Evolutionary conservation across 2,888 invertebrate species (phyloP), one percentile per base, ranked within the genome.

Genomic region (Palloptera scutellata): DNA sequence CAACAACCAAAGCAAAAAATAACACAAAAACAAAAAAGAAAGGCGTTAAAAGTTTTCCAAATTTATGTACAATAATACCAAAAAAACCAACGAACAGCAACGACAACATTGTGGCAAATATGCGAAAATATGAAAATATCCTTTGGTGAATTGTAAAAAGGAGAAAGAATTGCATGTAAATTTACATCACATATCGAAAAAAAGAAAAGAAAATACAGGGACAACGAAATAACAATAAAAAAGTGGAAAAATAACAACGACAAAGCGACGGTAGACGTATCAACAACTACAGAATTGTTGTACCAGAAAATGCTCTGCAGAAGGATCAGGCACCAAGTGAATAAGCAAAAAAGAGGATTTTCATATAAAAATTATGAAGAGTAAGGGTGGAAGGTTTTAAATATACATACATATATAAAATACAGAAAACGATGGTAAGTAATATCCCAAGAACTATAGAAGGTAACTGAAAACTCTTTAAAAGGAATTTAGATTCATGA

Each of bases 361-460:
- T 57, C 42, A 17, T 43, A 42, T 59, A 41, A 42, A 42, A 59
- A 17, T 59, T 59, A 43, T 59, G 59, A 59, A 45, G 15, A 43
- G 17, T 12, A 20, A 43, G 19, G 0, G 17, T 17, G 19, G 17
- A 42, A 20, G 42, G 40, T 15, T 48, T 48, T 4, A 30, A 30
- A 30, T n/a, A n/a, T n/a, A 6, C 30, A 30, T 6, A 30, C 30
- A 30, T 4, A 30, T 6, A 30, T 4, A 2, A 30, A 30, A 30
- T 6, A 2, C 2, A 30, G 6, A 30, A 30, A 30, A 30, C 15
- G n/a, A n/a, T n/a, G n/a, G n/a, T n/a, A 52, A 17, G 13, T n/a
- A 52, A 52, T 13, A 52, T n/a, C n/a, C n/a, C n/a, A 9, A n/a
- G 1, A 52, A 52, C 19, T 13, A 52, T 52, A 55, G 30, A 13